Percentiles rank a stretch among this genome's conserved stretches.
These are phyloP conservation scores for Indri indri DNA, from an alignment of 2,113 vertebrate species.

Conservation along the genomic window DNA sequence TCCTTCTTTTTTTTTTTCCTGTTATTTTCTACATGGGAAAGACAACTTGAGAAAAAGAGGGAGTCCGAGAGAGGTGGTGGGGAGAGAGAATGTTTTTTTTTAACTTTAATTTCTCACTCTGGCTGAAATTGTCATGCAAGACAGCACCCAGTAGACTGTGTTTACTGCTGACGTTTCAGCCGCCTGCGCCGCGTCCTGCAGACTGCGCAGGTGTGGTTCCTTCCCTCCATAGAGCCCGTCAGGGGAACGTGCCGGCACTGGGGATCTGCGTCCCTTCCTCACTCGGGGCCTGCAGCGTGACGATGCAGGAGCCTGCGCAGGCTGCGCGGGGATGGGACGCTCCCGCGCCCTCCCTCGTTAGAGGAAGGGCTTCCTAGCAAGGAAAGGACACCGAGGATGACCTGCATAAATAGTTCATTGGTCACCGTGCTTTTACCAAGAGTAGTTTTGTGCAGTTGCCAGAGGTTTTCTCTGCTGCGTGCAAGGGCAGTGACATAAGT, in stretches of 20 bases:
- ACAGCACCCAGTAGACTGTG: not conserved
- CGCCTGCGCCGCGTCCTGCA: not conserved
- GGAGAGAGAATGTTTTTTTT: not conserved
- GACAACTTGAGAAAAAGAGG: not conserved
- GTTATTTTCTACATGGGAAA: not conserved
- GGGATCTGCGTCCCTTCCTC: not conserved
- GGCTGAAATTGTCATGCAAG: not conserved
- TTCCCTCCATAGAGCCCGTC: not conserved
- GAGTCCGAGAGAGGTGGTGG: not conserved
- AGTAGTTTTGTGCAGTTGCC: not conserved
- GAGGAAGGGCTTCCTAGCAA: not conserved
- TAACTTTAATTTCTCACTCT: conserved; percentile 16
- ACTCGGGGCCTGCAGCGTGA: not conserved
- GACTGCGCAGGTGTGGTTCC: not conserved
- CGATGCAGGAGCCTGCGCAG: not conserved
- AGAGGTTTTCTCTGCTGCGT: not conserved
- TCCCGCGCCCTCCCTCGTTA: not conserved
- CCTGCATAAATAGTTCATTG: not conserved
- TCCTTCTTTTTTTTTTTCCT: not conserved
- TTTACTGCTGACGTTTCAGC: not conserved
- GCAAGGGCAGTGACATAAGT: not conserved
- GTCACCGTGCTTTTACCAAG: not conserved
- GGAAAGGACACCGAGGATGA: not conserved
- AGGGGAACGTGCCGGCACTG: fast-evolving
- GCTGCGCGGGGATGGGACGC: not conserved